Evolutionary conservation across 2,113 vertebrate species (phyloP).

Genomic region (Thymallus thymallus): DNA sequence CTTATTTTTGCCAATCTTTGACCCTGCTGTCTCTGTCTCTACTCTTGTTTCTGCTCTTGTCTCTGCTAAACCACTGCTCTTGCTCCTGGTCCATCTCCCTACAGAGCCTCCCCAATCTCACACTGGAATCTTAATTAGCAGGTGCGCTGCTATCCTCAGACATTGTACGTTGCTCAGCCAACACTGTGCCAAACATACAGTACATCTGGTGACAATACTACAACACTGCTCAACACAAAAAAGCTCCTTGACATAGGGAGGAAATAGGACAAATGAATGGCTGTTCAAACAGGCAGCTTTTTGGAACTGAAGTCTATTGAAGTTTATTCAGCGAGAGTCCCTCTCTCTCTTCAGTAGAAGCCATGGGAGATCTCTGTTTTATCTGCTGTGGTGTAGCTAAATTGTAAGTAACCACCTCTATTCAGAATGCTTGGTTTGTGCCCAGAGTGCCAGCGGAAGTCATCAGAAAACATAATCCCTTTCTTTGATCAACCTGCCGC

Average conservation of each 20-base stretch:
- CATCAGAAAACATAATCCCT: slow-evolving; percentile 10
- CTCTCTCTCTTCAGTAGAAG: neutral
- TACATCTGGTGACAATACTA: neutral
- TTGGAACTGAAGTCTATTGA: neutral
- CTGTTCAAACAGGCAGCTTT: neutral
- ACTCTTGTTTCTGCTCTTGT: too few species aligned
- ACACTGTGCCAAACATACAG: neutral
- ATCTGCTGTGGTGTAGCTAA: neutral
- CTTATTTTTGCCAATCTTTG: too few species aligned
- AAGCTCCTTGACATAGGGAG: neutral
- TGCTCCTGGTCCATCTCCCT: neutral
- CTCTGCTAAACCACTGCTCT: too few species aligned
- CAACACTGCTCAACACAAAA: neutral
- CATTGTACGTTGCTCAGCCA: neutral
- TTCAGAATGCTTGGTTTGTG: neutral
- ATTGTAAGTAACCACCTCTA: neutral
- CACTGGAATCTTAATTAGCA: neutral
- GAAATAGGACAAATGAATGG: neutral
- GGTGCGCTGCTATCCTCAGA: neutral
- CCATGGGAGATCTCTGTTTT: neutral
- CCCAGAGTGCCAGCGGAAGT: neutral
- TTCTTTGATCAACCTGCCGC: slow-evolving; percentile 8
- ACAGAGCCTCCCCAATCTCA: neutral
- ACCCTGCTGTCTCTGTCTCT: too few species aligned
- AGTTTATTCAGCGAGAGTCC: neutral